Percentiles rank a stretch among this genome's conserved stretches.
These are phyloP conservation scores for Miltochrista miniata DNA, from an alignment of 2,888 invertebrate species.

Conservation along the genomic window DNA sequence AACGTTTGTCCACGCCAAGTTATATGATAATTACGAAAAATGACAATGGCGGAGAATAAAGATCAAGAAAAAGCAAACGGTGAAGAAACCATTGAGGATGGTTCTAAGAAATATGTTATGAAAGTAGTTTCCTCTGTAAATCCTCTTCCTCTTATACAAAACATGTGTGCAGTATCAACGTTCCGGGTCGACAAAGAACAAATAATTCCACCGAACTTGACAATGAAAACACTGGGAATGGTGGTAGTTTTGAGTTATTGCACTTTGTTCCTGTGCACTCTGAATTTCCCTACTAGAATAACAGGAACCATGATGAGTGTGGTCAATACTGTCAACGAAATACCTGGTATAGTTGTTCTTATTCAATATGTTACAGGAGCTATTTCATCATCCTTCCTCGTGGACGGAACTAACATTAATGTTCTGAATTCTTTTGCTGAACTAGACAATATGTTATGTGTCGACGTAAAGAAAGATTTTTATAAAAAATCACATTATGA, in stretches of 20 bases:
- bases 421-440: conserved; percentile 44
- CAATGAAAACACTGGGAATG: conserved; percentile 43
- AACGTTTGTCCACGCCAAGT: not conserved
- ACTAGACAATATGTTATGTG: conserved; percentile 42
- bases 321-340: conserved; percentile 36
- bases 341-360: conserved; percentile 43
- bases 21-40: not conserved
- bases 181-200: conserved; percentile 38
- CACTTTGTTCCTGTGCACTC: conserved; percentile 20
- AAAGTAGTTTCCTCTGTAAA: conserved; percentile 36
- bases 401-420: conserved; percentile 38
- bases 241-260: conserved; percentile 26
- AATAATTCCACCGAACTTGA: conserved; percentile 33
- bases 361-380: conserved; percentile 44
- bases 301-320: conserved; percentile 21
- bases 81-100: conserved; percentile 11
- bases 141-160: conserved; percentile 44
- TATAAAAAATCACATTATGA: conserved; percentile 38
- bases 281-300: conserved; percentile 22
- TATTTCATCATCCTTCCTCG: conserved; percentile 39
- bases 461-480: conserved; percentile 29
- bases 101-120: conserved; percentile 19
- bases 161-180: conserved; percentile 52
- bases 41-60: conserved; percentile 16
- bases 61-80: conserved; percentile 10